phyloP scores from a whole-genome alignment of 2,113 vertebrate species.

The Mesoclemmys tuberculata region DNA sequence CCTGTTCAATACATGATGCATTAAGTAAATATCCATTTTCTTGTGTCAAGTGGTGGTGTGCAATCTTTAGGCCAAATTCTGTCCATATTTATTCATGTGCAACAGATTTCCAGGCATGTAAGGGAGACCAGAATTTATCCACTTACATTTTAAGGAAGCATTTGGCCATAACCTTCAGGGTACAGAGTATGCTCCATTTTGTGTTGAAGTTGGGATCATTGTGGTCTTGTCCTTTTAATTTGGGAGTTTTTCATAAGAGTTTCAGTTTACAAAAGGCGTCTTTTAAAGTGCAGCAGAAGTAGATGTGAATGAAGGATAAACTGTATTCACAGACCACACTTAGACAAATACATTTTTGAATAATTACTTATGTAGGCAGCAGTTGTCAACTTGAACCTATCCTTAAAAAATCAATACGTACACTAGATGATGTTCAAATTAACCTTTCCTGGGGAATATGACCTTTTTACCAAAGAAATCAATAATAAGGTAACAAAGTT shows the following conservation, averaged over 20 bases:
- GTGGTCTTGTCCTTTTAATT: not conserved
- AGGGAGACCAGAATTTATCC: not conserved
- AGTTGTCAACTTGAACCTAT: not conserved
- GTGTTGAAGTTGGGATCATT: not conserved
- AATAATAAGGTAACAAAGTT: not conserved
- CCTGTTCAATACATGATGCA: not conserved
- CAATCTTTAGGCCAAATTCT: not conserved
- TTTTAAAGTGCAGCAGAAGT: not conserved
- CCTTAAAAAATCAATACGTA: not conserved
- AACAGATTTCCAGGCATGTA: not conserved
- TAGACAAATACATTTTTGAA: too few species aligned
- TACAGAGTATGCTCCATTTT: rapidly evolving
- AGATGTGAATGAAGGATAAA: rapidly evolving
- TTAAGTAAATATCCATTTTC: not conserved
- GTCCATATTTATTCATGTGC: not conserved
- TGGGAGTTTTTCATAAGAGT: not conserved
- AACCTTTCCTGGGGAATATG: not conserved
- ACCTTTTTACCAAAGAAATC: not conserved
- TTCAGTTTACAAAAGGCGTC: not conserved
- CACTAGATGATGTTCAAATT: not conserved
- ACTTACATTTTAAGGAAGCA: not conserved
- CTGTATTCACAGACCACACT: not conserved
- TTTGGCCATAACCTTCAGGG: not conserved
- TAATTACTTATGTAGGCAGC: not conserved
- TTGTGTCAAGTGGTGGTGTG: not conserved